Evolutionary conservation across 2,113 vertebrate genomes (phyloP).

Genomic region (Phrynocephalus versicolor): DNA sequence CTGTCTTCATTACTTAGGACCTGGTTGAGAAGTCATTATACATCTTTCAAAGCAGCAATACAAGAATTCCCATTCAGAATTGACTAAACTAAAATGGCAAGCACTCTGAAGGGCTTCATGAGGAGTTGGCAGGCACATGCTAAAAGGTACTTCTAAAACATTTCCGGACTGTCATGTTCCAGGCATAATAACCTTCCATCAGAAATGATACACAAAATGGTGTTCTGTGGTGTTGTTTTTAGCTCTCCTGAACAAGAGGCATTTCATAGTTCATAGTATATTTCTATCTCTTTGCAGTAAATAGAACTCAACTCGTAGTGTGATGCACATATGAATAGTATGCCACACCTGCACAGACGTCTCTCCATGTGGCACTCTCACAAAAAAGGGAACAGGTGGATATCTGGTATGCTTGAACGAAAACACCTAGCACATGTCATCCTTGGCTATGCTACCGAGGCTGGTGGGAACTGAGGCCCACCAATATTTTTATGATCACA

Average conservation of each 20-base stretch:
- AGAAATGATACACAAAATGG: constrained; percentile 15
- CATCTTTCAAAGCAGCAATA: background rate
- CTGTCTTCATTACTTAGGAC: fast-evolving
- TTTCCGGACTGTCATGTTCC: constrained; percentile 21
- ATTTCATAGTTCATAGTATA: background rate
- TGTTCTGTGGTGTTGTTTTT: constrained; percentile 7
- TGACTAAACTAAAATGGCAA: constrained; percentile 42
- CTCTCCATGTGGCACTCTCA: background rate
- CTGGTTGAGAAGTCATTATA: background rate
- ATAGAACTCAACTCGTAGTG: background rate
- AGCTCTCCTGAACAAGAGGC: background rate
- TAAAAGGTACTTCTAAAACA: constrained; percentile 29
- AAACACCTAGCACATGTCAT: background rate
- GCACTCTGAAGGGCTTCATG: constrained; percentile 35
- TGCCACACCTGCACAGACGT: background rate
- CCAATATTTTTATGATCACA: background rate
- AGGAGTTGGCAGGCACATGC: constrained; percentile 20
- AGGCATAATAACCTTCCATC: constrained; percentile 37
- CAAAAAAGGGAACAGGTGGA: background rate
- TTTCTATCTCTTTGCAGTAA: background rate
- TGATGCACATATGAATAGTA: background rate
- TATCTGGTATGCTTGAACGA: background rate
- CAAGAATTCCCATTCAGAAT: background rate
- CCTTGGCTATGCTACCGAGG: background rate
- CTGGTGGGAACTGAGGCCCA: background rate